These are phyloP conservation scores for Potamilus streckersoni DNA, from an alignment of 1,140 invertebrate species.

Conservation along the genomic window DNA sequence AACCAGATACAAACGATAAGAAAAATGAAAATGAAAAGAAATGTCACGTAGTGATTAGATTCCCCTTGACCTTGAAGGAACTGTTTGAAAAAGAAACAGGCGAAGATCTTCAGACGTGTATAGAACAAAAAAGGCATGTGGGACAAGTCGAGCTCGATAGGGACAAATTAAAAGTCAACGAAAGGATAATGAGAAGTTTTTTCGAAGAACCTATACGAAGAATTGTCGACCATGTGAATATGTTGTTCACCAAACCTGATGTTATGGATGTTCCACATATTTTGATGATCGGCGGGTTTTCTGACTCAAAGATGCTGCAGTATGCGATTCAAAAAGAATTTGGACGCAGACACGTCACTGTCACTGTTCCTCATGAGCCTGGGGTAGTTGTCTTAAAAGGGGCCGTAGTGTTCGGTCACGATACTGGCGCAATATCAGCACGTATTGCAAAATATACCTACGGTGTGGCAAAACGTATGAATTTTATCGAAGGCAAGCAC, in stretches of 20 bases:
- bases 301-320: slow-evolving; percentile 10
- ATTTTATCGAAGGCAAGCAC: slow-evolving; percentile 22
- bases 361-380: slow-evolving; percentile 1
- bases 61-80: background rate
- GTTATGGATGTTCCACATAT: background rate
- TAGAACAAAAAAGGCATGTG: no score
- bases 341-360: background rate
- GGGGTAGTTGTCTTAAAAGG: slow-evolving; percentile 15
- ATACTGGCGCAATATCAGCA: slow-evolving; percentile 1
- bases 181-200: background rate
- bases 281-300: slow-evolving; percentile 17
- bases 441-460: background rate
- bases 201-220: background rate
- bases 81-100: background rate
- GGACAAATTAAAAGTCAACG: slow-evolving; percentile 9
- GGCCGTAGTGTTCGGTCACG: slow-evolving; percentile 16
- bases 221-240: slow-evolving; percentile 1
- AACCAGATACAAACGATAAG: background rate
- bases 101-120: background rate
- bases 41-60: background rate
- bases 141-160: background rate
- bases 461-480: background rate
- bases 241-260: background rate
- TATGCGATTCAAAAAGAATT: slow-evolving; percentile 1
- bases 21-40: background rate